phyloP scores from a whole-genome alignment of 2,888 invertebrate genomes.

The Conomelus anceps region DNA sequence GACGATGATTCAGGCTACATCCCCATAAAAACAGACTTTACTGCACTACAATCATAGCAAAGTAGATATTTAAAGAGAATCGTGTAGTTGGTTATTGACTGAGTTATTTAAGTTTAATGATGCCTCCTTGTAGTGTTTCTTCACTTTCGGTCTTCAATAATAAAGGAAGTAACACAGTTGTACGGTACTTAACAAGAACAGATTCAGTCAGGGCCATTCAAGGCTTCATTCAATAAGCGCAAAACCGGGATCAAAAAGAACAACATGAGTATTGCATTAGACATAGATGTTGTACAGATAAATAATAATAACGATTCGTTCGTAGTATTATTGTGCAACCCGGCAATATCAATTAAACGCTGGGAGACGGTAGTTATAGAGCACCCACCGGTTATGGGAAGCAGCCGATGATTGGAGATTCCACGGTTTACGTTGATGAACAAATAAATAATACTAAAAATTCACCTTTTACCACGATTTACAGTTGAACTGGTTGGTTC shows the following conservation, averaged over 20 bases:
- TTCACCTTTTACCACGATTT: neutral
- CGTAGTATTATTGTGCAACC: neutral
- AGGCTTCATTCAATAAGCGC: neutral
- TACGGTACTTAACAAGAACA: neutral
- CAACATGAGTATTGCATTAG: neutral
- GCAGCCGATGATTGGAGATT: neutral
- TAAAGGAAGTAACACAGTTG: no score
- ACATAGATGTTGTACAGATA: neutral
- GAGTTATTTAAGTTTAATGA: no score
- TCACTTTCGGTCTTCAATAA: no score
- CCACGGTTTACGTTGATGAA: neutral
- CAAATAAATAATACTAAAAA: neutral
- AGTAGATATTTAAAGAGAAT: no score
- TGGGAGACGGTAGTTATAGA: neutral
- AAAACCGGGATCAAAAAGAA: neutral
- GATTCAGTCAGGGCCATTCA: neutral
- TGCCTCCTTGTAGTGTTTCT: no score
- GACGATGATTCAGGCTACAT: no score
- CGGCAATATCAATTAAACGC: neutral
- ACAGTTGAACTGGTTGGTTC: neutral
- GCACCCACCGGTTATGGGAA: neutral
- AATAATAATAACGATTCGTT: neutral
- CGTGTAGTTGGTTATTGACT: no score
- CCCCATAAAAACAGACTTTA: no score
- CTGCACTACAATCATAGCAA: no score